Evolutionary conservation across 2,797 vertebrate genomes (phyloP).

Genomic region (Platyrinchus mystaceus): DNA sequence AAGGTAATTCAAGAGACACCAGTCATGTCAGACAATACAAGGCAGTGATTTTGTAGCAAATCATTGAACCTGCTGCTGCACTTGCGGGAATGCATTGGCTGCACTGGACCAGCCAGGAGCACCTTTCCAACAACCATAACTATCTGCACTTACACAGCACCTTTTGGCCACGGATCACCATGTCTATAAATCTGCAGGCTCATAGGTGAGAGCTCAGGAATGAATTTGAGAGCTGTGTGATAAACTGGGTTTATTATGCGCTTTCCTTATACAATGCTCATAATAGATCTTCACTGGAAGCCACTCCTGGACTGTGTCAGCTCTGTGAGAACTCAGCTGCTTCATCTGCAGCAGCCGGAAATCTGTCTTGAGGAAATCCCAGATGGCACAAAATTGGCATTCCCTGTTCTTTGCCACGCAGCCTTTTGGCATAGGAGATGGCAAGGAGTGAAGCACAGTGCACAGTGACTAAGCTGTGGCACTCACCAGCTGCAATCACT

Average conservation of each 20-base stretch:
- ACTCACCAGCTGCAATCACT: not conserved
- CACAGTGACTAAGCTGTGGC: not conserved
- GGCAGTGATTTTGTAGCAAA: constrained; percentile 2
- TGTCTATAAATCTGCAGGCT: constrained; percentile 15
- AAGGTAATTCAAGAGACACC: constrained; percentile 57
- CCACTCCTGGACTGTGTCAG: not conserved
- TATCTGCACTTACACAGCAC: constrained; percentile 4
- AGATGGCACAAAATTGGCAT: constrained; percentile 21
- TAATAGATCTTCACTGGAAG: not conserved
- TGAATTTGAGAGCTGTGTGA: not conserved
- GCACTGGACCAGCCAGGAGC: not conserved
- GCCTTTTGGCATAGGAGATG: not conserved
- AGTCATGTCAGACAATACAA: constrained; percentile 10
- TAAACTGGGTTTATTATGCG: not conserved
- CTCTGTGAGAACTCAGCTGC: not conserved
- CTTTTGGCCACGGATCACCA: not conserved
- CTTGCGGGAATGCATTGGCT: constrained; percentile 35
- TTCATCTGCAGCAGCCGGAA: constrained; percentile 3
- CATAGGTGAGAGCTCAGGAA: not conserved
- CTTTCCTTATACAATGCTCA: not conserved
- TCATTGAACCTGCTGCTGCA: not conserved
- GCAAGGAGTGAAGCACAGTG: not conserved
- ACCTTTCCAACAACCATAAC: constrained; percentile 17
- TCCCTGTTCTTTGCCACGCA: not conserved
- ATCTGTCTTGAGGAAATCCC: not conserved